These are phyloP conservation scores for Sinocyclocheilus rhinocerous DNA, from an alignment of 2,113 vertebrate genomes.

Conservation along the genomic window DNA sequence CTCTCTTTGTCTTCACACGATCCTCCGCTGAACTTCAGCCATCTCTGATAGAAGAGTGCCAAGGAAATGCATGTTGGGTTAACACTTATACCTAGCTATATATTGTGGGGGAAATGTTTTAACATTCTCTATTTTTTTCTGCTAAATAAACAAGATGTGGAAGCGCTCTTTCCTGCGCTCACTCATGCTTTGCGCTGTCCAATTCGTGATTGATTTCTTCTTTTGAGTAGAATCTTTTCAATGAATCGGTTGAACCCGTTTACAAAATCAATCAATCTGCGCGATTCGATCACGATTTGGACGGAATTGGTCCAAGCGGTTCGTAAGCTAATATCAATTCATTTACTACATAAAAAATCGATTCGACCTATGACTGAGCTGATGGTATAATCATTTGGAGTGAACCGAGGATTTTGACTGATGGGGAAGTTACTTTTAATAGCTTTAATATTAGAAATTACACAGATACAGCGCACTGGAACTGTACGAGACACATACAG, in stretches of 20 bases:
- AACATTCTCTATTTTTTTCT: background rate
- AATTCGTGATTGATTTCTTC: background rate
- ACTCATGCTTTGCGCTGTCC: background rate
- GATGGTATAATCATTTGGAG: background rate
- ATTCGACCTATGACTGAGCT: background rate
- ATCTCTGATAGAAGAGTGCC: background rate
- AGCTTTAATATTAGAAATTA: background rate
- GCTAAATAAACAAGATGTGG: background rate
- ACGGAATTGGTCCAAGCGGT: background rate
- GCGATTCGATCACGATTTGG: background rate
- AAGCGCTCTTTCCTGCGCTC: background rate
- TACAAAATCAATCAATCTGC: background rate
- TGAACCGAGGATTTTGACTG: background rate
- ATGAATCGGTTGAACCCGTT: background rate
- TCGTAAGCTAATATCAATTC: background rate
- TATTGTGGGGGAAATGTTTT: background rate
- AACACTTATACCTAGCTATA: background rate
- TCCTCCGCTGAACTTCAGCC: background rate
- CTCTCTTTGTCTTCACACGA: constrained; percentile 1
- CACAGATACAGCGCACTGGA: background rate
- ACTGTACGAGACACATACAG: background rate
- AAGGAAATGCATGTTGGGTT: background rate
- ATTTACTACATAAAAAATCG: background rate
- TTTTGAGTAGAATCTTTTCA: background rate
- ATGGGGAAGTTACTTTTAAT: background rate